Evolutionary conservation across 2,113 vertebrate species (phyloP), one percentile per base, ranked within the genome.

Genomic region (Ceratotherium simum): DNA sequence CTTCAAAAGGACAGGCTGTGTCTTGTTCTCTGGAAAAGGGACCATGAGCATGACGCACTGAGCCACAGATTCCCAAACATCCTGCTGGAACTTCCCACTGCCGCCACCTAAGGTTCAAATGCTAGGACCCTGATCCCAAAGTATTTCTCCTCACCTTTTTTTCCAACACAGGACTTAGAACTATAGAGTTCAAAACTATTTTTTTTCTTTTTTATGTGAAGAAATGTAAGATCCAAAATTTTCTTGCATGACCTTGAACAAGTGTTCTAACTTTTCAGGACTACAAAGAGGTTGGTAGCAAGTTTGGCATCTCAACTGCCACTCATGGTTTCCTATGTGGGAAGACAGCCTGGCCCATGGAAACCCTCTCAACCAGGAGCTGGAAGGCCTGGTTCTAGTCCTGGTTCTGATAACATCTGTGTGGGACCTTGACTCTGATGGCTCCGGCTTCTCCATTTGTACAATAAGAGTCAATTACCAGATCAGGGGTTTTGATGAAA

Each of bases 11-110:
- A 69, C 56, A 84, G 48, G 17, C 33, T 51, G 4, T 79, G 36
- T 80, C 72, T 90, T 48, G 3, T 93, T 88, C 83, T 86, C 62
- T 89, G 56, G 42, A 58, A 79, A 86, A 96, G 64, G 13, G 12
- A 5, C 14, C 29, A 23, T 0, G 4, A 13, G 10, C 17, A 36
- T 46, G 67, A 76, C 29, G 51, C 8, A 16, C 5, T 23, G 46
- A 94, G 12, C 31, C 31, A 10, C 8, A 23, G 6, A 36, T 29
- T 14, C 14, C 39, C 23, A 39, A 51, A 69, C 76, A 89, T 42
- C 16, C 58, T 78, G n/a, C 42, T 88, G 12, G 58, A 90, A 75
- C 36, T 92, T 97, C 70, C 46, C 76, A 54, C 5, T 8, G n/a
- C 70, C n/a, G 9, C 27, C 51, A 76, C 72, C 23, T 39, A 48